Evolutionary conservation across 2,113 vertebrate genomes (phyloP).

Genomic region (Anoplopoma fimbria): DNA sequence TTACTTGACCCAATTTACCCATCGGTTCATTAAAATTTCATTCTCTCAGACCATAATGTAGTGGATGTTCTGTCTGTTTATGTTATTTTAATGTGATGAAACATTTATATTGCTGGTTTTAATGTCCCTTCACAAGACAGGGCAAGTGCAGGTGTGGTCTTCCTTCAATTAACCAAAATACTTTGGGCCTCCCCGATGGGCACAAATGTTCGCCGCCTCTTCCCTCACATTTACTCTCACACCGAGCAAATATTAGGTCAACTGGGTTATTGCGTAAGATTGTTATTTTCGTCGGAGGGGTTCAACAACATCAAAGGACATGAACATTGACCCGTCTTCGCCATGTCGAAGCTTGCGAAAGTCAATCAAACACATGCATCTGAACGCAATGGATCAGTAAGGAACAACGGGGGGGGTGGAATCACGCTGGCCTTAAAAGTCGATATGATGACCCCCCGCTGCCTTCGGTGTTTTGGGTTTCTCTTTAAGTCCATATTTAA

Average conservation of each 20-base stretch:
- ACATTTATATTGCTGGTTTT: constrained; percentile 58
- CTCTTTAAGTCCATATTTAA: constrained; percentile 47
- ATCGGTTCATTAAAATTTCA: constrained; percentile 61
- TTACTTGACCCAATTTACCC: constrained; percentile 61
- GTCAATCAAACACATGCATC: constrained; percentile 35
- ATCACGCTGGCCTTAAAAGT: constrained; percentile 39
- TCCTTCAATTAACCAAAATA: constrained; percentile 42
- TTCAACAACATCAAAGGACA: constrained; percentile 43
- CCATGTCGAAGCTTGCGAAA: constrained; percentile 25
- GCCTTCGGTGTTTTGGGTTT: constrained; percentile 42
- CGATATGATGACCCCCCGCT: constrained; percentile 55
- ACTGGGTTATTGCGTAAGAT: constrained; percentile 19
- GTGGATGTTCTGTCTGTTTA: constrained; percentile 50
- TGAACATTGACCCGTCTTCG: constrained; percentile 31
- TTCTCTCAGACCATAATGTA: constrained; percentile 57
- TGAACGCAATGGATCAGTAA: constrained; percentile 49
- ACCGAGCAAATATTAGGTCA: constrained; percentile 3
- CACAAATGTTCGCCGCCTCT: neutral
- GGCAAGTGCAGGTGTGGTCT: constrained; percentile 44
- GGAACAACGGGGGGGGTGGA: constrained; percentile 35
- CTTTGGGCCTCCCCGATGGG: constrained; percentile 7
- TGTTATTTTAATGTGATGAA: constrained; percentile 64
- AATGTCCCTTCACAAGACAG: constrained; percentile 30
- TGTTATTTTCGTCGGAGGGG: constrained; percentile 27
- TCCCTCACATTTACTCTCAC: neutral